Evolutionary conservation across 1,140 invertebrate genomes (phyloP).

Genomic region (Harpegnathos saltator): DNA sequence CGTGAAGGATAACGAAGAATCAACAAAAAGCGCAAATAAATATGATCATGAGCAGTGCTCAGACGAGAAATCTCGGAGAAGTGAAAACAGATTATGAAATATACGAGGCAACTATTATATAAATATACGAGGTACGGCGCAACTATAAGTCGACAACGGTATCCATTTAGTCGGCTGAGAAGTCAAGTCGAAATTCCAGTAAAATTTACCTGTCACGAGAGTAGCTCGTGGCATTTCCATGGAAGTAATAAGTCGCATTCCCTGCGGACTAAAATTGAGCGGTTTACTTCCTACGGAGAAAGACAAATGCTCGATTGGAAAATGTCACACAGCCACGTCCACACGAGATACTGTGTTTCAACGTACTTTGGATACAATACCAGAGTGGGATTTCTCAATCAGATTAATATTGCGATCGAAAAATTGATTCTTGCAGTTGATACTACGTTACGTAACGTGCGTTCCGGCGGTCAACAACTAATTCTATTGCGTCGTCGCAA

Average conservation of each 20-base stretch:
- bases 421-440: background rate
- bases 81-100: no score
- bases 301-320: background rate
- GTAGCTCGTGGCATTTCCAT: background rate
- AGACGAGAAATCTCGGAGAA: no score
- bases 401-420: no score
- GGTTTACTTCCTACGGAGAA: constrained; percentile 7
- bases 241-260: constrained; percentile 12
- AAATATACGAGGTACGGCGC: no score
- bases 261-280: constrained; percentile 6
- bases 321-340: background rate
- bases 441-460: background rate
- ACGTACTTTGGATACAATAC: background rate
- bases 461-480: background rate
- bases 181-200: constrained; percentile 1
- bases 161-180: constrained; percentile 9
- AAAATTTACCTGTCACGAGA: background rate
- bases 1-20: constrained; percentile 22
- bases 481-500: background rate
- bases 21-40: constrained; percentile 5
- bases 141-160: background rate
- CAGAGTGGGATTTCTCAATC: background rate
- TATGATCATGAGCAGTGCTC: background rate
- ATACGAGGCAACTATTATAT: no score
- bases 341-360: background rate